Percentiles rank a stretch among this genome's conserved stretches.
phyloP scores from a whole-genome alignment of 2,113 vertebrate genomes.

The Dunckerocampus dactyliophorus region DNA sequence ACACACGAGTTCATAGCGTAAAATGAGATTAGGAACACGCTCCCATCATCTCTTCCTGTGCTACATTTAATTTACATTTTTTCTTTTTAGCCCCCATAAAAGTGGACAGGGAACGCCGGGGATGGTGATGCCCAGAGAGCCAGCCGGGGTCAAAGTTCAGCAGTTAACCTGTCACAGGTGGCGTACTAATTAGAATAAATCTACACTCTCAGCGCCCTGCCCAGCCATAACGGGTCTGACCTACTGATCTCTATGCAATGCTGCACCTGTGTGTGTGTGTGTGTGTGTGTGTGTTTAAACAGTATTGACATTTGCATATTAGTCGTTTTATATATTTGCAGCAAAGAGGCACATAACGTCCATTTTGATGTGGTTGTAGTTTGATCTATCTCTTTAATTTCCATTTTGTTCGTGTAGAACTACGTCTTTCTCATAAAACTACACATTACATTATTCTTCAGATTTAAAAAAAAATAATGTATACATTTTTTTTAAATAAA shows the following conservation, averaged over 20 bases:
- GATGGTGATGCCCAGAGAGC: conserved; percentile 73
- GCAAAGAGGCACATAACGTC: too few species aligned
- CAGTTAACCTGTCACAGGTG: conserved; percentile 79
- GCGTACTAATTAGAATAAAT: conserved; percentile 84
- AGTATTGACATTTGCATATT: too few species aligned
- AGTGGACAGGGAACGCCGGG: conserved; percentile 77
- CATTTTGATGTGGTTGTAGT: too few species aligned
- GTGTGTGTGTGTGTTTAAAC: conserved; percentile 3
- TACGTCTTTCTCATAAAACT: too few species aligned
- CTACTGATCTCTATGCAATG: conserved; percentile 40
- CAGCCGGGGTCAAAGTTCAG: conserved; percentile 68
- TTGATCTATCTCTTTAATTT: too few species aligned
- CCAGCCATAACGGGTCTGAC: conserved; percentile 59
- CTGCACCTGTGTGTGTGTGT: conserved; percentile 14
- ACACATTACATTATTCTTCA: too few species aligned
- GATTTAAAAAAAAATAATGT: too few species aligned
- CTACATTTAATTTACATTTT: conserved; percentile 81
- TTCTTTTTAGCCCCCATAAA: conserved; percentile 72
- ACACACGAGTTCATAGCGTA: background rate
- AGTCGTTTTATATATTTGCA: too few species aligned
- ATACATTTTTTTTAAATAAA: too few species aligned
- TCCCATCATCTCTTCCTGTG: conserved; percentile 81
- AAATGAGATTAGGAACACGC: conserved; percentile 67
- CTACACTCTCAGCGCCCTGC: conserved; percentile 72
- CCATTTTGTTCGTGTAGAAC: too few species aligned